Evolutionary conservation across 2,888 invertebrate species (phyloP), one percentile per base, ranked within the genome.

Genomic region (Sphaeridia pumilis): DNA sequence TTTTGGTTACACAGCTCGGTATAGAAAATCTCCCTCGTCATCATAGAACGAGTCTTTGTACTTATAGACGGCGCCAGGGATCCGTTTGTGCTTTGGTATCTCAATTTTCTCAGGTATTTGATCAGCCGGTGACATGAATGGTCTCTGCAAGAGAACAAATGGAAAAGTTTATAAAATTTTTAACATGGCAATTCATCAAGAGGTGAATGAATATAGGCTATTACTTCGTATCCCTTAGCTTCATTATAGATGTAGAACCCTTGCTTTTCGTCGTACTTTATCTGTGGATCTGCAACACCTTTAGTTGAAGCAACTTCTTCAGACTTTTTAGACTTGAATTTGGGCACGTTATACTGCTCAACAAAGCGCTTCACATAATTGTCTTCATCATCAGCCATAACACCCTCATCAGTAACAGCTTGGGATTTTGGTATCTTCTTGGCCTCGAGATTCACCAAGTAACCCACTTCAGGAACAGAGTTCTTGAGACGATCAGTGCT

Each of bases 11-110:
- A 59, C 34, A 14, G 86, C 82, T 66, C 84, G 75, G 68, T 86
- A 88, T 52, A 87, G 73, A 73, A 87, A 85, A 68, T 74, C 75
- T 0, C 87, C 87, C 73, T 86, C 82, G 68, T 80, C 76, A 67
- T 86, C 84, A 70, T 87, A 88, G 69, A 80, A 88, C 65, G 83
- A 82, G 70, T 87, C 84, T 58, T 82, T 78, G 0, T 86, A 74
- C 71, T 81, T 82, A 67, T 84, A 87, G 7, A 81, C 80, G 41
- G 76, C 78, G 25, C 80, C 82, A 65, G 69, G 71, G 61, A 78
- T 78, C 61, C 75, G 76, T 31, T 78, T 73, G 22, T 78, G 76
- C 63, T 76, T 77, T 3, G 87, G 85, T 58, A 87, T 84, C 60
- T 74, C 74, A 57, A 87, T 84, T 66, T 73, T 43, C 14, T 53